Percentiles rank a stretch among this genome's conserved stretches.
phyloP scores from a whole-genome alignment of 2,888 invertebrate species.

The Smittia aterrima region DNA sequence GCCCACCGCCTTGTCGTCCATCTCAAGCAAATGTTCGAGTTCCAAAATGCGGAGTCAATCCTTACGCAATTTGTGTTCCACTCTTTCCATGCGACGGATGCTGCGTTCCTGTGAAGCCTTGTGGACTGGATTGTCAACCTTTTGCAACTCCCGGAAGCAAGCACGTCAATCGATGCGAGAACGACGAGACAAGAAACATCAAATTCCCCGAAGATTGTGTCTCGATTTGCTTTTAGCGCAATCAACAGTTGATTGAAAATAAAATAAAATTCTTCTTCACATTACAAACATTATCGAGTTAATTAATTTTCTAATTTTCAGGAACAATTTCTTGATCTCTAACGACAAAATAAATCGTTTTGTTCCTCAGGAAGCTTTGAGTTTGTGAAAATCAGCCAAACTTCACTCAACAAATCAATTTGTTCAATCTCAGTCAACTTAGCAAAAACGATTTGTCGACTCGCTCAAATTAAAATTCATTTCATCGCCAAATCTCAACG shows the following conservation, averaged over 20 bases:
- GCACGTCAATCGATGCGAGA: neutral
- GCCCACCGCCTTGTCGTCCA: no score
- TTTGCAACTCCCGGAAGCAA: constrained; percentile 36
- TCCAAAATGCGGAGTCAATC: neutral
- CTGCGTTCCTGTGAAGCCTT: constrained; percentile 18
- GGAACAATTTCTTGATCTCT: no score
- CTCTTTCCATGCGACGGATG: constrained; percentile 24
- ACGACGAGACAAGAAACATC: constrained; percentile 3
- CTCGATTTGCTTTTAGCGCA: neutral
- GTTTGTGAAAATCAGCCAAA: no score
- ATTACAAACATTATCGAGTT: no score
- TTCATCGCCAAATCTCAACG: neutral
- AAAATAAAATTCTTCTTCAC: neutral
- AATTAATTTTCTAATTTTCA: no score
- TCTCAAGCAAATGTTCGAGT: no score
- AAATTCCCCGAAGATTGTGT: constrained; percentile 25
- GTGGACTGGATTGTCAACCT: constrained; percentile 14
- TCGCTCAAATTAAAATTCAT: neutral
- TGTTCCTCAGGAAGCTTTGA: no score
- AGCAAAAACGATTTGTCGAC: no score
- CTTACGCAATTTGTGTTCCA: constrained; percentile 36
- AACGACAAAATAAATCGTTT: no score
- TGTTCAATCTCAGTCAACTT: no score
- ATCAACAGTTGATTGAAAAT: no score
- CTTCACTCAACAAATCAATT: no score